phyloP scores from a whole-genome alignment of 2,797 vertebrate species.

The Lithobates sylvaticus region DNA sequence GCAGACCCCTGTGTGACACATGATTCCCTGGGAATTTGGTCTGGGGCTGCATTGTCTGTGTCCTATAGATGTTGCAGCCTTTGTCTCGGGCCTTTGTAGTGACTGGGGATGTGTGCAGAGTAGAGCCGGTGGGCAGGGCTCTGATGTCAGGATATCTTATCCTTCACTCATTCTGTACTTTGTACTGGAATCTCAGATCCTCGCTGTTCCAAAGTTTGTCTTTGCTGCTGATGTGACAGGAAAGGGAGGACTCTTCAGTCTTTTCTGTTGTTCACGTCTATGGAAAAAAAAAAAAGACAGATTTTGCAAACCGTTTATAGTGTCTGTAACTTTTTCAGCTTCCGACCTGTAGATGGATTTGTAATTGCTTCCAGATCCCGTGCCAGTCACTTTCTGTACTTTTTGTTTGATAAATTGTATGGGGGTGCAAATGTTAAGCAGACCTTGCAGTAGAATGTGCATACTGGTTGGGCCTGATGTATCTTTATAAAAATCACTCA shows the following conservation, averaged over 20 bases:
- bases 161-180: conserved; percentile 41
- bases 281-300: too few relatives aligned
- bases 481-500: too few relatives aligned
- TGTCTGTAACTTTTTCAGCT: background rate
- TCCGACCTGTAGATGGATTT: background rate
- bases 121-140: conserved; percentile 4
- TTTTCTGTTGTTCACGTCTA: background rate
- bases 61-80: background rate
- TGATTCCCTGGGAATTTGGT: background rate
- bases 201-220: conserved; percentile 48
- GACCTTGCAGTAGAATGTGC: too few relatives aligned
- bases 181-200: conserved; percentile 28
- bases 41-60: background rate
- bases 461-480: too few relatives aligned
- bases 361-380: background rate
- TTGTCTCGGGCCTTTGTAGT: background rate
- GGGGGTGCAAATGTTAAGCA: too few relatives aligned
- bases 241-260: conserved; percentile 15
- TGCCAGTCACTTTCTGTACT: background rate
- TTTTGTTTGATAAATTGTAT: too few relatives aligned
- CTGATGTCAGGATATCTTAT: conserved; percentile 14
- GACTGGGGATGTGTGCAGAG: background rate
- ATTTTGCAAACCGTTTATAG: background rate
- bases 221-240: conserved; percentile 49
- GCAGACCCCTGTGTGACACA: background rate